Conservation (phyloP, 2,113 vertebrate species). For the Cepphus grylle region DNA sequence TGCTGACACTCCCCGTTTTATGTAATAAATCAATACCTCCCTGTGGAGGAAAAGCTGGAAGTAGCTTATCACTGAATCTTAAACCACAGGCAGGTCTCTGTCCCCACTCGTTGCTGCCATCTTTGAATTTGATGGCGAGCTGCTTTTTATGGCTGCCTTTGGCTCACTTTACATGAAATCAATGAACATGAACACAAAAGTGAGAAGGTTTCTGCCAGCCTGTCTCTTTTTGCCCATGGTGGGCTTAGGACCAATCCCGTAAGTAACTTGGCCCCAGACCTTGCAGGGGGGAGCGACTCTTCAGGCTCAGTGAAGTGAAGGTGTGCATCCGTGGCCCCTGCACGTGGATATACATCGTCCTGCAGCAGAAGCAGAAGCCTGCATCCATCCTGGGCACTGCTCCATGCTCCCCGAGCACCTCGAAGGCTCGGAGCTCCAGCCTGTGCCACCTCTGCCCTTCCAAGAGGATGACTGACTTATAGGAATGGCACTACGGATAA, state of each 20-base stretch:
- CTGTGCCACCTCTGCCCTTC: not conserved
- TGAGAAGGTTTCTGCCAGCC: not conserved
- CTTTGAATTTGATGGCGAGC: not conserved
- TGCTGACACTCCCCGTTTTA: not conserved
- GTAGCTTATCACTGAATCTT: not conserved
- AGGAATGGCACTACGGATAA: not conserved
- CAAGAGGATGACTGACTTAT: not conserved
- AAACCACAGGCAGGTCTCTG: not conserved
- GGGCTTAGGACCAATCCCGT: not conserved
- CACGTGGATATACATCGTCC: rapidly evolving
- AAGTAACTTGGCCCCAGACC: not conserved
- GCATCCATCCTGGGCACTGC: not conserved
- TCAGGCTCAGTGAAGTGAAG: not conserved
- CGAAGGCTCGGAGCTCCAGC: not conserved
- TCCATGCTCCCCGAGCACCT: not conserved
- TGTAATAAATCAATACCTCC: not conserved
- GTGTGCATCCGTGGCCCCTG: too few relatives aligned
- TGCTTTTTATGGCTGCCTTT: not conserved
- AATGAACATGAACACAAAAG: not conserved
- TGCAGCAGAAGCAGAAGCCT: not conserved
- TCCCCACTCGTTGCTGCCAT: not conserved
- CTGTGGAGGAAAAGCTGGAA: not conserved
- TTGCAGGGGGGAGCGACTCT: not conserved
- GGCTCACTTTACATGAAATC: not conserved
- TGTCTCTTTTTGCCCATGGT: not conserved